Evolutionary conservation across 35 echinoderm and acorn worm species (phyloP), one percentile per base, ranked within the genome.

Genomic region (Heliocidaris tuberculata): DNA sequence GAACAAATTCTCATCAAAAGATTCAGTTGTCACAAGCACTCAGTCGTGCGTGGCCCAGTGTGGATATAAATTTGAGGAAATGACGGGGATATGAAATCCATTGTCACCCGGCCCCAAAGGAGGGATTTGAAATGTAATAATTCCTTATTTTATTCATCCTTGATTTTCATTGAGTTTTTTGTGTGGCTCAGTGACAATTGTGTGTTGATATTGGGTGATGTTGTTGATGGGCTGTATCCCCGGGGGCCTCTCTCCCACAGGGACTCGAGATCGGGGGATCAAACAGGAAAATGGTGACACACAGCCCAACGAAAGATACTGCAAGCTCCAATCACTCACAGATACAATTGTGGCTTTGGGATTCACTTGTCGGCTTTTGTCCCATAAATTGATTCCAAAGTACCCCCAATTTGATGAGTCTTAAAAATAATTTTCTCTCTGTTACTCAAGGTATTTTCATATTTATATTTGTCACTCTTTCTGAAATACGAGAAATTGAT

Each of bases 401-500:
- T 78, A 78, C 65, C 27, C 65, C 65, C 19, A 27, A 78, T 78
- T 78, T 19, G 65, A 78, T n/a, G 17, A 78, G 27, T 78, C 65
- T 78, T 78, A 7, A 78, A 78, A n/a, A 42, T 0, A n/a, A 78
- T 27, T 21, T 78, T 19, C 15, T 78, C 65, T 7, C 4, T 24
- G 21, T 78, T 78, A 78, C 27, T 78, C 65, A 78, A 78, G 65
- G 65, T n/a, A 78, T 78, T 78, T 70, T 78, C 65, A 78, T 78
- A 78, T 78, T 78, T 78, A 78, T 78, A 27, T 78, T 78, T 78
- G 65, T 78, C 65, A 78, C 21, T 78, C 65, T 78, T 78, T 78
- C 8, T 78, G 65, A 78, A 78, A 78, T 78, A 78, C 27, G 65
- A 78, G 65, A 89, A 89, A 89, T 32, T 47, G 87, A 89, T 89